These are phyloP conservation scores for Epinotia demarniana DNA, from an alignment of 2,888 invertebrate genomes.

Conservation along the genomic window DNA sequence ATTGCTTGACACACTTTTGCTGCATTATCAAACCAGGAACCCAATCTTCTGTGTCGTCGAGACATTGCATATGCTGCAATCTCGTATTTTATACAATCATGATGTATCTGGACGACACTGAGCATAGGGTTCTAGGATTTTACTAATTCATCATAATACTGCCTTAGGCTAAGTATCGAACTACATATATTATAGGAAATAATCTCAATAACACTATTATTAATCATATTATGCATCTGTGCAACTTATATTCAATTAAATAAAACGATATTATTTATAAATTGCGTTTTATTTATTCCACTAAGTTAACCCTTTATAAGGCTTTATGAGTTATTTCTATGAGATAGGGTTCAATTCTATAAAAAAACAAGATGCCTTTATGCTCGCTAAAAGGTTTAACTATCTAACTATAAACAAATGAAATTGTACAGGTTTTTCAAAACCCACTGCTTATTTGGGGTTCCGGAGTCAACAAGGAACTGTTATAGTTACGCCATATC, in stretches of 20 bases:
- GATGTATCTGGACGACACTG: neutral
- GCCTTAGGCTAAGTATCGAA: conserved; percentile 37
- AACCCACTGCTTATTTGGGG: too few relatives aligned
- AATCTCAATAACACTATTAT: conserved; percentile 36
- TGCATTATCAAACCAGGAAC: conserved; percentile 3
- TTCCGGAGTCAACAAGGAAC: too few relatives aligned
- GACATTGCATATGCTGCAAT: neutral
- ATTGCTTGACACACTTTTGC: conserved; percentile 14
- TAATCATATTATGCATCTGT: conserved; percentile 35
- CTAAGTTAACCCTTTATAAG: too few relatives aligned
- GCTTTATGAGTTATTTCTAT: too few relatives aligned
- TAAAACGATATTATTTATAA: conserved; percentile 39
- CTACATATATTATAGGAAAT: conserved; percentile 35
- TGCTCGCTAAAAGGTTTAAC: too few relatives aligned
- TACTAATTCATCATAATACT: conserved; percentile 37
- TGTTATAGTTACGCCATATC: too few relatives aligned
- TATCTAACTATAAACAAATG: too few relatives aligned
- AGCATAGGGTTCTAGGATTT: neutral
- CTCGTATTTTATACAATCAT: neutral
- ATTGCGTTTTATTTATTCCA: conserved; percentile 19
- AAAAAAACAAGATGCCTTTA: too few relatives aligned
- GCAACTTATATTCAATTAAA: conserved; percentile 34
- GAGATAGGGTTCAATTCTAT: too few relatives aligned
- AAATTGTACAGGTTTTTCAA: too few relatives aligned
- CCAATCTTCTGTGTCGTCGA: neutral